Percentiles rank a stretch among this genome's conserved stretches.
phyloP scores from a whole-genome alignment of 2,797 vertebrate genomes.

The Molossus alvarezi region DNA sequence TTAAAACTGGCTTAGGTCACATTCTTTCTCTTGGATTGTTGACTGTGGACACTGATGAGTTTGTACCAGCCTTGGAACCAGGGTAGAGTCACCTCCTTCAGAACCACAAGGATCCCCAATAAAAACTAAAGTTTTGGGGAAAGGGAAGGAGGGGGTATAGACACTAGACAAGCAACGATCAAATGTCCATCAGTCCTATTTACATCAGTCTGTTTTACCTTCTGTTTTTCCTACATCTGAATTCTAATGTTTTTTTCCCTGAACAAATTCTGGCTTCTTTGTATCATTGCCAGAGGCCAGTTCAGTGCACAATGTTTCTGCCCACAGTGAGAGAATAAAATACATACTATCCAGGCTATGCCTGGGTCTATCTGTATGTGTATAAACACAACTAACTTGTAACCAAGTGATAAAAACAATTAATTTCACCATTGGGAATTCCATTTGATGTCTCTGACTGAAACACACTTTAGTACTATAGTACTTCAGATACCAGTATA shows the following conservation, averaged over 20 bases:
- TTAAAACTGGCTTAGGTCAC: neutral
- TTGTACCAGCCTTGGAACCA: neutral
- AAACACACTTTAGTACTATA: neutral
- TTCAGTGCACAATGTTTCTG: neutral
- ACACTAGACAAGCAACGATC: neutral
- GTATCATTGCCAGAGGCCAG: neutral
- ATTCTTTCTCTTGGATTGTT: conserved; percentile 21
- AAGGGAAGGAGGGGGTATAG: neutral
- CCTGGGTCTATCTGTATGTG: neutral
- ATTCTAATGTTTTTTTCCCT: neutral
- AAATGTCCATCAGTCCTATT: neutral
- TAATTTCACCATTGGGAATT: neutral
- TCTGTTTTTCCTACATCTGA: conserved; percentile 40
- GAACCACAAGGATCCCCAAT: neutral
- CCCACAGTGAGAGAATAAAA: neutral
- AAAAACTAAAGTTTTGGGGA: neutral
- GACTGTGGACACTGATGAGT: neutral
- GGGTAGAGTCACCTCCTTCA: neutral
- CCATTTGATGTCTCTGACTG: neutral
- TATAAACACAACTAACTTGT: neutral
- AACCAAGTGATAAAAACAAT: neutral
- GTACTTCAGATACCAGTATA: neutral
- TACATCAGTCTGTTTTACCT: neutral
- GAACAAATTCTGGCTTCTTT: conserved; percentile 34
- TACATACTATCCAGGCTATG: neutral